Base-by-base conservation (phyloP, 2,113 vertebrate genomes). In the Ardeotis arabs region DNA sequence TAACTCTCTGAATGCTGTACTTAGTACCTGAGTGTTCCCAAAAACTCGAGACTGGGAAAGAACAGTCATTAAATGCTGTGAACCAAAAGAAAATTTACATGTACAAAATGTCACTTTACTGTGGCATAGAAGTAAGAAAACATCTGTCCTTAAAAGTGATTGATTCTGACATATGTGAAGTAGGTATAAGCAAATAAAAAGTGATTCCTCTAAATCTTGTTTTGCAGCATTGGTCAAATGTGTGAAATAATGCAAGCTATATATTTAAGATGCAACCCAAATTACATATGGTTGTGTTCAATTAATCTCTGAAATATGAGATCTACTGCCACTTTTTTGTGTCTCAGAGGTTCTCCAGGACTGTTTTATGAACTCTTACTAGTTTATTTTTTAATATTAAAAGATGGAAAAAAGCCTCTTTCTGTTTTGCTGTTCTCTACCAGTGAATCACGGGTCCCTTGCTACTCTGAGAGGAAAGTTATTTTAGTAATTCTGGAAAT, bases 401-500 rank as follows among this genome's bases (percentile, higher is more conserved):
- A 95, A 87, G 81, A 94, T 94, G 85, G 91, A 94, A 94, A 96
- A 97, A 96, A 72, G 47, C 60, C 82, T 92, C 89, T 95, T 89
- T 97, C 95, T 97, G 49, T 96, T 98, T 97, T 0, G 5, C 23
- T 84, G 83, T 68, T 96, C 94, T 90, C 37, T 86, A 84, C 89
- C 62, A 92, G 84, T 94, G 94, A 97, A 96, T 96, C 96, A 97
- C 93, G 56, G 16, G 80, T 97, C 96, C 91, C 94, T 87, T 96
- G 96, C 87, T 97, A 91, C 91, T 88, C 82, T 7, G 68, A 92
- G 93, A 96, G 83, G 92, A 97, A 98, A 97, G 96, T 97, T 98
- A 87, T 97, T 98, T 97, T 96, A 97, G 94, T 97, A 98, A 97
- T 96, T 96, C 87, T 97, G 97, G 95, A 97, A 98, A 96, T 91